Percentiles rank a stretch among this genome's conserved stretches.
Conservation (phyloP, 2,888 invertebrate genomes). For the Gnatocerus cornutus region DNA sequence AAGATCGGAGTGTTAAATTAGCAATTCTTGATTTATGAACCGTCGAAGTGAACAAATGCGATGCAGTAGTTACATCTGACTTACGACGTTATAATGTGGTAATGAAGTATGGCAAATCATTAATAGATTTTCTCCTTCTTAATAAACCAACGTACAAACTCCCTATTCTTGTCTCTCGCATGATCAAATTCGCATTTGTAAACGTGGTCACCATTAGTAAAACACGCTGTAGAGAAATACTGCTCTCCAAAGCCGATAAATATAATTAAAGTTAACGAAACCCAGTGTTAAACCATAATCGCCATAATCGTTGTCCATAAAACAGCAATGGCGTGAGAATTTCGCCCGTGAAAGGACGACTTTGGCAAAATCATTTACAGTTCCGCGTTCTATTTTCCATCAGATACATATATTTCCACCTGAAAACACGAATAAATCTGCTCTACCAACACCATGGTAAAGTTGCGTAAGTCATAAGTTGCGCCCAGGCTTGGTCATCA, state of each 20-base stretch:
- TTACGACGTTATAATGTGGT: constrained; percentile 12
- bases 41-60: constrained; percentile 9
- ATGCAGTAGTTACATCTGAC: constrained; percentile 12
- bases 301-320: constrained; percentile 39
- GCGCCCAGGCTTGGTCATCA: not conserved
- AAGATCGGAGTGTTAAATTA: constrained; percentile 1
- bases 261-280: constrained; percentile 43
- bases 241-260: constrained; percentile 27
- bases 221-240: constrained; percentile 19
- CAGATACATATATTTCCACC: constrained; percentile 29
- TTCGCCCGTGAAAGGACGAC: constrained; percentile 52
- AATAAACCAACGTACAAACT: constrained; percentile 8
- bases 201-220: constrained; percentile 23
- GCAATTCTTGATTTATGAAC: constrained; percentile 7
- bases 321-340: constrained; percentile 42
- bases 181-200: constrained; percentile 7
- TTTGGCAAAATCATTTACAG: constrained; percentile 45
- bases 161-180: not conserved
- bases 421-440: constrained; percentile 10
- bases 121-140: constrained; percentile 10
- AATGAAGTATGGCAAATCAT: constrained; percentile 18
- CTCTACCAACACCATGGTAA: not conserved
- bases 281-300: constrained; percentile 20
- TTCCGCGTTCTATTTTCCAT: constrained; percentile 51
- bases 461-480: constrained; percentile 13